Base-by-base conservation (phyloP, 2,888 invertebrate genomes). In the Epistrophella euchroma region DNA sequence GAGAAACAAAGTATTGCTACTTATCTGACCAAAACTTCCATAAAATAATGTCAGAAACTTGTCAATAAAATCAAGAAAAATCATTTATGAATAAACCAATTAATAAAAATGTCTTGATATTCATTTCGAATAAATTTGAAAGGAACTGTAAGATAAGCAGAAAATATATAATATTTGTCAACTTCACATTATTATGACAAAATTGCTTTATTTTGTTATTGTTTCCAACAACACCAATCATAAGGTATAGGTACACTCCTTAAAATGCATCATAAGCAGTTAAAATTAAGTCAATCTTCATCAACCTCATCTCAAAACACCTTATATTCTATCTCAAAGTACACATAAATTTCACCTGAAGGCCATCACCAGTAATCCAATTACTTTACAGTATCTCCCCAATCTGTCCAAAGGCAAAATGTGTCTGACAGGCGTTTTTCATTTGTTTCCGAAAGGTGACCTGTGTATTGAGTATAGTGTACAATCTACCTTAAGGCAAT, bases 401-500 rank as follows among this genome's bases (percentile, higher is more conserved):
- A 32, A 22, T 35, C 52, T 68, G 50, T 52, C 32, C 17, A 6
- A 52, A 35, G 47, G 74, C 77, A 78, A 78, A 86, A 77, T 86
- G 86, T 82, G 82, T 78, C 78, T 86, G 86, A 86, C 86, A 86
- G 78, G 85, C 81, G 68, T 68, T 76, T 81, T 77, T 81, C 68
- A 66, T 79, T 70, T 47, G 40, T 47, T 66, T 47, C 58, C 19
- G 25, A 83, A 73, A 85, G 81, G 81, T 85, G 85, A 81, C 85
- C 81, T 73, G 50, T 37, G 52, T 58, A 71, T 19, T 37, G 35
- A 28, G n/a, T 32, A 13, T 9, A 17, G 52, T 52, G 25, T 40
- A 19, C 7, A 1, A 1, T 1, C 4, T 71, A 58, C 50, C 83
- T 68, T 40, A 40, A 77, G 85, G 81, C 81, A 64, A 79, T 72